A percentile compares a stretch with the other conserved stretches of the same genome.
phyloP scores from a whole-genome alignment of 2,797 vertebrate genomes.

The Cossypha niveicapilla region DNA sequence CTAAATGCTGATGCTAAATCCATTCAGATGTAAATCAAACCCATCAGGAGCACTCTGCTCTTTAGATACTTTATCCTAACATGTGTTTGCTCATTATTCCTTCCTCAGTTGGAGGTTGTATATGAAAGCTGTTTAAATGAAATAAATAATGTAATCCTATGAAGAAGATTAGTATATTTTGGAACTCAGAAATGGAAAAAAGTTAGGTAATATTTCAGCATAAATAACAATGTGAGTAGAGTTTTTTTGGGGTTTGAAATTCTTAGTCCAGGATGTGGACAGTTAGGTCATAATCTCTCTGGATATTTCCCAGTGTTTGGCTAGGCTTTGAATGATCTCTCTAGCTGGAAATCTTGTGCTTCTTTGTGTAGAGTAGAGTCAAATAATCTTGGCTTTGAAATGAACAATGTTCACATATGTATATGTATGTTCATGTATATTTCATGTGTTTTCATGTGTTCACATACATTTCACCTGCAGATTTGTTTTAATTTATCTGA shows the following conservation, averaged over 20 bases:
- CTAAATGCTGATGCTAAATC: conserved; percentile 35
- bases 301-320: not conserved
- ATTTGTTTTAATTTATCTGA: not conserved
- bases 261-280: not conserved
- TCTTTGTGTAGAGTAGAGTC: not conserved
- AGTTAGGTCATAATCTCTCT: conserved; percentile 8
- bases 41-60: not conserved
- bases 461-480: not conserved
- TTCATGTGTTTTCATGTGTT: not conserved
- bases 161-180: conserved; percentile 9
- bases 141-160: not conserved
- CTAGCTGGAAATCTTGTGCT: not conserved
- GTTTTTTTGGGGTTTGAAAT: not conserved
- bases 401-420: not conserved
- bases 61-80: not conserved
- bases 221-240: not conserved
- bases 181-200: not conserved
- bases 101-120: not conserved
- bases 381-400: not conserved
- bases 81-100: not conserved
- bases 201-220: conserved; percentile 1
- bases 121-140: conserved; percentile 6
- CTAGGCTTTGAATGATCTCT: not conserved
- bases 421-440: not conserved
- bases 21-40: conserved; percentile 44